Evolutionary conservation across 2,888 invertebrate species (phyloP).

Genomic region (Brachylomia viminalis): DNA sequence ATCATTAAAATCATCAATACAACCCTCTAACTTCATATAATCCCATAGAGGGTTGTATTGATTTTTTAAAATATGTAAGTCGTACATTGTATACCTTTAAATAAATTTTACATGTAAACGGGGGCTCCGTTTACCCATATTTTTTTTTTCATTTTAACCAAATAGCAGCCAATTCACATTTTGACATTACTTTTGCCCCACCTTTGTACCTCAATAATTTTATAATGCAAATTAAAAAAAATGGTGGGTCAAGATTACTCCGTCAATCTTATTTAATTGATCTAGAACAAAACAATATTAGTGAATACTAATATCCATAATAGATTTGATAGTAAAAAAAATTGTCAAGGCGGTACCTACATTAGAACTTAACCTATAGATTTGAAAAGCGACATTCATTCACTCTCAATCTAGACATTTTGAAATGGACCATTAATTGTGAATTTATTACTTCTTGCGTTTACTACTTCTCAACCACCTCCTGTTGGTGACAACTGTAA

Average conservation of each 20-base stretch:
- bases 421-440: slow-evolving; percentile 10
- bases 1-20: no score
- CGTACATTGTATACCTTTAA: no score
- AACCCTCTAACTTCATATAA: no score
- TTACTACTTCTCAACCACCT: slow-evolving; percentile 81
- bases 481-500: slow-evolving; percentile 74
- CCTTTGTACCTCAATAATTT: slow-evolving; percentile 29
- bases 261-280: slow-evolving; percentile 45
- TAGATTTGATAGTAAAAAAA: slow-evolving; percentile 45
- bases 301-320: slow-evolving; percentile 29
- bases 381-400: slow-evolving; percentile 59
- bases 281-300: slow-evolving; percentile 41
- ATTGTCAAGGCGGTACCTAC: slow-evolving; percentile 60
- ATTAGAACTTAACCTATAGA: slow-evolving; percentile 62
- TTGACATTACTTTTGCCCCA: no score
- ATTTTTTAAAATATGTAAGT: no score
- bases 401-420: slow-evolving; percentile 31
- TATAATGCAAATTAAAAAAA: slow-evolving; percentile 38
- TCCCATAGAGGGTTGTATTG: no score
- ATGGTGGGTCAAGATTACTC: slow-evolving; percentile 61
- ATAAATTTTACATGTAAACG: no score
- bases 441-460: slow-evolving; percentile 71
- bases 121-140: no score
- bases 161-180: no score
- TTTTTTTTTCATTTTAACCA: no score